These are phyloP conservation scores for Drosophila gunungcola DNA, from an alignment of 1,140 invertebrate genomes.

Conservation along the genomic window DNA sequence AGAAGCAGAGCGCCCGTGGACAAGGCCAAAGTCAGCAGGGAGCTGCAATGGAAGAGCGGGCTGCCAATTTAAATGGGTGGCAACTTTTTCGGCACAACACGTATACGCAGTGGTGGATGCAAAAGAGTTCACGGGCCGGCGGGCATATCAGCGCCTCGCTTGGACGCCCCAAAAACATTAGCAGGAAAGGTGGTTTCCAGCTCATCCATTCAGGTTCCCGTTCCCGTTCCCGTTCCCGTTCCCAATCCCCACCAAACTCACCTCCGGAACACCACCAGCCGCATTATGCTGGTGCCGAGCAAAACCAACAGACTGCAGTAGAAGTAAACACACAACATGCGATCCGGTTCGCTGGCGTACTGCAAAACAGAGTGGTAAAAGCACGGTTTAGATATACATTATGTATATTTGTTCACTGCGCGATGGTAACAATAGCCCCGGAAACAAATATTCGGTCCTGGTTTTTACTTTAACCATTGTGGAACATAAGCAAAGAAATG, in stretches of 20 bases:
- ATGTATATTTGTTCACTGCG: neutral
- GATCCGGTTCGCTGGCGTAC: constrained; percentile 91
- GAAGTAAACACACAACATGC: constrained; percentile 94
- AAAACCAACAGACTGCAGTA: constrained; percentile 92
- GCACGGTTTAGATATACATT: constrained; percentile 16
- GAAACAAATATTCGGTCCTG: neutral
- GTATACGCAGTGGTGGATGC: constrained; percentile 13
- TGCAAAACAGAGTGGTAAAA: constrained; percentile 83
- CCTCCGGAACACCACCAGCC: constrained; percentile 89
- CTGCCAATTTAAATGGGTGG: constrained; percentile 49
- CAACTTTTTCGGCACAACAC: constrained; percentile 50
- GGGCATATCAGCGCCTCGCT: constrained; percentile 20
- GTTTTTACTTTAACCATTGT: neutral
- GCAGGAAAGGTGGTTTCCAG: constrained; percentile 4
- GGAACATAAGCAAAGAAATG: neutral
- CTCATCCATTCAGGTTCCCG: constrained; percentile 2
- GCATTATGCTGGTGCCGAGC: constrained; percentile 87
- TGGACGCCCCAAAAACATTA: constrained; percentile 26
- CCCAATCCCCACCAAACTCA: constrained; percentile 75
- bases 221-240: neutral
- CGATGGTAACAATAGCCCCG: constrained; percentile 3
- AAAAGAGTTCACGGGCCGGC: constrained; percentile 11
- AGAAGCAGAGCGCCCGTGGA: constrained; percentile 63
- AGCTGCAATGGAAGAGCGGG: constrained; percentile 41
- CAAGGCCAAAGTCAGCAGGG: constrained; percentile 50